These are phyloP conservation scores for Phymorhynchus buccinoides DNA, from an alignment of 1,140 invertebrate species.

Conservation along the genomic window DNA sequence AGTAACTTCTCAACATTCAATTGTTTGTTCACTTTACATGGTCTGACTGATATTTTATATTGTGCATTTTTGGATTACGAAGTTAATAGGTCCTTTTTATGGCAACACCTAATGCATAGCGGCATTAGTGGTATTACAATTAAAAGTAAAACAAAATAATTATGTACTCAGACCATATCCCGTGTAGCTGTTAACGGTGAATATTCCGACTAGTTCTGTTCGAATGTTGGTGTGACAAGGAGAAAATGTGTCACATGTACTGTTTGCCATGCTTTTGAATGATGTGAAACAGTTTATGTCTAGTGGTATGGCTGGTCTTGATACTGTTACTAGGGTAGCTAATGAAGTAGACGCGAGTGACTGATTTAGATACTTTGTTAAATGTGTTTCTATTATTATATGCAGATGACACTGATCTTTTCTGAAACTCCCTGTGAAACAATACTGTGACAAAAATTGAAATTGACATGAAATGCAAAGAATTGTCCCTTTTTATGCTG, in stretches of 20 bases:
- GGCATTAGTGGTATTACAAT: background rate
- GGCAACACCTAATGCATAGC: background rate
- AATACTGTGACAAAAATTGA: conserved; percentile 19
- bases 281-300: too few species aligned
- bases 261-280: background rate
- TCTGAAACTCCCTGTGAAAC: background rate
- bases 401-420: conserved; percentile 20
- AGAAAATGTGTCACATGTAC: background rate
- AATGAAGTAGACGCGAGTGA: background rate
- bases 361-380: background rate
- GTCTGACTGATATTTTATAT: background rate
- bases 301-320: background rate
- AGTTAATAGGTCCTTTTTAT: background rate
- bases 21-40: background rate
- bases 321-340: background rate
- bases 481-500: background rate
- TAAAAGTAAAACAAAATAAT: conserved; percentile 4
- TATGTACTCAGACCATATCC: background rate
- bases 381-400: background rate
- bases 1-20: background rate
- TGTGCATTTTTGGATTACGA: conserved; percentile 3
- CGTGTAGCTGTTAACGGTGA: background rate
- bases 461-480: background rate
- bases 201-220: background rate
- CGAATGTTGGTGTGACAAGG: background rate